Percentiles rank a stretch among this genome's conserved stretches.
These are phyloP conservation scores for Sorex fumeus DNA, from an alignment of 2,113 vertebrate species.

Conservation along the genomic window DNA sequence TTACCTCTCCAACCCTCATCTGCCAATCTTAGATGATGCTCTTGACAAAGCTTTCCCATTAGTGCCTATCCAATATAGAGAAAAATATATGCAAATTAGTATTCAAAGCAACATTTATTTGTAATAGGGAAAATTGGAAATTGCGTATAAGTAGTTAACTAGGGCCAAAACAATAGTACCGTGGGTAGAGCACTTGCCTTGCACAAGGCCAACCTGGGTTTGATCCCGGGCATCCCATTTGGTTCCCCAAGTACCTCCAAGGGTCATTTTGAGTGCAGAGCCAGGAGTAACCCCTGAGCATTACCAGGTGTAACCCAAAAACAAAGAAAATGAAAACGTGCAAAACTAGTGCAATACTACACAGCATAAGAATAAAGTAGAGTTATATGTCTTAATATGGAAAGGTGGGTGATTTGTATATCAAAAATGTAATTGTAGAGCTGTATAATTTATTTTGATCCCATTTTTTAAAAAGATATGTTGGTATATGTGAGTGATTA, in stretches of 20 bases:
- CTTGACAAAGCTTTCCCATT: slow-evolving; percentile 15
- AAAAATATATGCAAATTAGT: background rate
- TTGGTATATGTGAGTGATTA: slow-evolving; percentile 27
- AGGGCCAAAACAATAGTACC: too few species aligned
- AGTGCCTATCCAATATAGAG: slow-evolving; percentile 14
- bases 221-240: too few species aligned
- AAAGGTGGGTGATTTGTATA: background rate
- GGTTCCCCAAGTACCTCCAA: too few species aligned
- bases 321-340: too few species aligned
- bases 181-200: too few species aligned
- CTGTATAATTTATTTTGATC: slow-evolving; percentile 5
- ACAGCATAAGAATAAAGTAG: slow-evolving; percentile 30
- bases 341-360: background rate
- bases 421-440: slow-evolving; percentile 39
- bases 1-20: too few species aligned
- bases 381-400: background rate
- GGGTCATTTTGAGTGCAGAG: too few species aligned
- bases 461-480: background rate
- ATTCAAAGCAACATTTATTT: slow-evolving; percentile 22
- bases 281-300: too few species aligned
- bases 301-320: too few species aligned
- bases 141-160: background rate
- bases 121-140: slow-evolving; percentile 54
- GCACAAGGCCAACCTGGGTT: too few species aligned
- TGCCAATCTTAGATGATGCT: slow-evolving; percentile 50